Conservation (phyloP, 2,113 vertebrate species). For the Oenanthe oenanthe region DNA sequence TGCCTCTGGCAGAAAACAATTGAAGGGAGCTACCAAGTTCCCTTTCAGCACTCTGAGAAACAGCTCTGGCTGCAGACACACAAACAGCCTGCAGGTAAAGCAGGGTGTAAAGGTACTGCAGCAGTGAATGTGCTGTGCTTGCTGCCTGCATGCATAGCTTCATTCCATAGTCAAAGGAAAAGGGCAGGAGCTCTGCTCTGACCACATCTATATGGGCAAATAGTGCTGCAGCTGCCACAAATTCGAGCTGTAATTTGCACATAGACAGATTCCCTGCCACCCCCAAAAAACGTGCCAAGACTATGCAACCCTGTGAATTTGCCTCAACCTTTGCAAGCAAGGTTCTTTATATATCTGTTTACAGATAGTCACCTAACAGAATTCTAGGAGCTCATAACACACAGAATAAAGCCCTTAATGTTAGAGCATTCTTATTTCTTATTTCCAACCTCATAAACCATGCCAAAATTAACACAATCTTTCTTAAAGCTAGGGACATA, state of each 20-base stretch:
- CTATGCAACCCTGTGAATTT: not conserved
- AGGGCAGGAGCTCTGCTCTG: not conserved
- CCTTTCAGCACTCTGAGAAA: not conserved
- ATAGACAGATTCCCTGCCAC: not conserved
- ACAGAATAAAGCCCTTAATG: not conserved
- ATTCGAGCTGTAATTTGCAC: not conserved
- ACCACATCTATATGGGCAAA: not conserved
- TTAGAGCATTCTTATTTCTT: not conserved
- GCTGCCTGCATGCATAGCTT: not conserved
- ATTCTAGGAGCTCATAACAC: not conserved
- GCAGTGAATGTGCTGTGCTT: not conserved
- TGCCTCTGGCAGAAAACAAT: not conserved
- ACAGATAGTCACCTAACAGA: not conserved
- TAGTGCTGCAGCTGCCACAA: not conserved
- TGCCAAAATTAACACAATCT: not conserved
- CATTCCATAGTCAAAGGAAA: not conserved
- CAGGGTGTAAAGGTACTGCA: not conserved
- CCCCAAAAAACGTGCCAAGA: not conserved
- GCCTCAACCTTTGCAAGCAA: not conserved
- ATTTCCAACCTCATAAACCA: not conserved
- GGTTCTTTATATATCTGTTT: not conserved
- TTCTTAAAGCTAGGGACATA: not conserved
- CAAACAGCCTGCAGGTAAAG: conserved; percentile 11
- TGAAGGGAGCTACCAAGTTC: not conserved
- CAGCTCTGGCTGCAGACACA: not conserved